Base-by-base conservation (phyloP, 2,113 vertebrate genomes). In the Albula glossodonta region DNA sequence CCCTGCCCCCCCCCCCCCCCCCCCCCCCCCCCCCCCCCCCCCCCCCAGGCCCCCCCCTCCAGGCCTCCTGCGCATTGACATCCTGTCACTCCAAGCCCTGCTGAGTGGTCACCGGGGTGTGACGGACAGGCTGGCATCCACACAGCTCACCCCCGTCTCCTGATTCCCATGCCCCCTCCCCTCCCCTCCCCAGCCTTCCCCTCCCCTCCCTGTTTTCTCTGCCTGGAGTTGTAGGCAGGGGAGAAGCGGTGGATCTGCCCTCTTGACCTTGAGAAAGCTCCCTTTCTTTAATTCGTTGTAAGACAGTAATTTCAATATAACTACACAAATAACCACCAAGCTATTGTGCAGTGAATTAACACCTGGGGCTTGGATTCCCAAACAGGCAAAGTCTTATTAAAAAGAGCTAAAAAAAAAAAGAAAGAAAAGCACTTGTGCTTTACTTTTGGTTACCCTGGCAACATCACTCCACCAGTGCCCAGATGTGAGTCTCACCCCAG, bases 101-200 rank as follows among this genome's bases (percentile, higher is more conserved):
- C 49, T 87, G 81, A 88, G 81, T 83, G 83, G 52, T 49, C 83
- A 80, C 49, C 85, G 85, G 83, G 87, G 81, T 88, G 88, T 91
- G 88, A 87, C 86, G 60, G 82, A 90, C 86, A 87, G 78, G 49
- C 78, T 77, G 51, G 60, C 79, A 48, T 51, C 74, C 66, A 57
- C 51, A 17, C 17, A 6, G 53, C 57, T 6, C 70, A 8, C 9
- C 17, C 53, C 66, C 31, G 70, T 5, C n/a, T 15, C 78, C 85
- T 79, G 84, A 86, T 52, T 57, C 57, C 52, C 86, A 83, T 52
- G 52, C 70, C 70, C 8, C 60, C 60, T 63, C 60, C 31, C 31
- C 31, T 41, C 31, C 31, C 31, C 53, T 56, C 2, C 53, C 12
- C 7, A 1, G 53, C 12, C 53, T 12, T 12, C 53, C 53, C 53